These are phyloP conservation scores for Papilio demoleus DNA, from an alignment of 2,888 invertebrate species.

Conservation along the genomic window DNA sequence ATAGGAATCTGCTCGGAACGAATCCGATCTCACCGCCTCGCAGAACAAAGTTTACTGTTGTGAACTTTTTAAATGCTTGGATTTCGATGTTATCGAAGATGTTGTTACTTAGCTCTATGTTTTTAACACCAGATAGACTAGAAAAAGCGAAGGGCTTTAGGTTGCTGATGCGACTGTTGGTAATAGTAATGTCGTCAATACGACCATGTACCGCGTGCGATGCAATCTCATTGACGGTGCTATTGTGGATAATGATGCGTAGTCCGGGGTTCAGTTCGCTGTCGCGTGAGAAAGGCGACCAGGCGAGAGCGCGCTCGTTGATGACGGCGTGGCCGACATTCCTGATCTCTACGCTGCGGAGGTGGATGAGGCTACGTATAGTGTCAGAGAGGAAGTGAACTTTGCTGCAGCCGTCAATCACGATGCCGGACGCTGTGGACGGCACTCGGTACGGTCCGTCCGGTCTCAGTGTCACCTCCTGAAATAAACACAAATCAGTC, in stretches of 20 bases:
- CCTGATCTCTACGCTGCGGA: conserved; percentile 85
- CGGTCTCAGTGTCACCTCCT: conserved; percentile 85
- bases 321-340: conserved; percentile 86
- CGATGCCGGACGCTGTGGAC: conserved; percentile 82
- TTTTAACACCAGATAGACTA: conserved; percentile 86
- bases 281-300: conserved; percentile 83
- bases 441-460: conserved; percentile 82
- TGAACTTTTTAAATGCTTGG: conserved; percentile 91
- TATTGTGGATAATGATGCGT: conserved; percentile 76
- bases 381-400: conserved; percentile 84
- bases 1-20: conserved; percentile 88
- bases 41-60: conserved; percentile 86
- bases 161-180: conserved; percentile 83
- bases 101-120: conserved; percentile 85
- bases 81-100: conserved; percentile 84
- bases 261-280: conserved; percentile 86
- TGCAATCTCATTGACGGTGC: conserved; percentile 80
- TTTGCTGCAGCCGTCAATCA: conserved; percentile 86
- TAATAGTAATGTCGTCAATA: conserved; percentile 87
- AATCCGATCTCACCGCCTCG: conserved; percentile 84
- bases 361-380: conserved; percentile 83
- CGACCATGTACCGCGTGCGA: conserved; percentile 88
- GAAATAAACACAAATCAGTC: conserved; percentile 41
- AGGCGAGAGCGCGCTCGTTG: conserved; percentile 84
- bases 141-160: conserved; percentile 90